phyloP scores from a whole-genome alignment of 2,797 vertebrate species.

The Distichodus sexfasciatus region DNA sequence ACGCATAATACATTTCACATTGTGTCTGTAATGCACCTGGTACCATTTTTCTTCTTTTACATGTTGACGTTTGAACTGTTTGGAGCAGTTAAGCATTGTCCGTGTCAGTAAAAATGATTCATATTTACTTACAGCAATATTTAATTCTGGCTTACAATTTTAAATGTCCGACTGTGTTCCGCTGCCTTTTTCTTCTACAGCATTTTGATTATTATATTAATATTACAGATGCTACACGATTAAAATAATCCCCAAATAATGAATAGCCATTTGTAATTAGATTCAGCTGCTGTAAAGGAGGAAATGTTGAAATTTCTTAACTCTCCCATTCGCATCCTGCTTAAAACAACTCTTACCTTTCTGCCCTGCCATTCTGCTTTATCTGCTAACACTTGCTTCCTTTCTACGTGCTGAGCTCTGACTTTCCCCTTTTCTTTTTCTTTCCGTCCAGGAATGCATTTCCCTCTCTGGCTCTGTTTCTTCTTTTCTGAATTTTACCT shows the following conservation, averaged over 20 bases:
- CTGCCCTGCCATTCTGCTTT: background rate
- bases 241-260: too few species aligned
- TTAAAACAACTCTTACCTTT: background rate
- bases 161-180: too few species aligned
- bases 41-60: slow-evolving; percentile 62
- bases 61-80: slow-evolving; percentile 25
- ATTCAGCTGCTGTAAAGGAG: too few species aligned
- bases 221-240: too few species aligned
- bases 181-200: too few species aligned
- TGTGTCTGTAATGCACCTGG: slow-evolving; percentile 54
- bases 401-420: background rate
- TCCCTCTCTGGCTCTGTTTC: background rate
- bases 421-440: background rate
- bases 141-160: too few species aligned
- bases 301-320: background rate
- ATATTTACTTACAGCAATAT: too few species aligned
- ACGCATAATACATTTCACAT: slow-evolving; percentile 46
- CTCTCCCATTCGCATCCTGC: background rate
- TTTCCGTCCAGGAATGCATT: slow-evolving; percentile 5
- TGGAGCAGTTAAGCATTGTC: too few species aligned
- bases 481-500: background rate
- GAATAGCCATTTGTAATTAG: too few species aligned
- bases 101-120: too few species aligned
- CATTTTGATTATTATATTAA: too few species aligned
- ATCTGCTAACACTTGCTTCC: background rate